Evolutionary conservation across 2,113 vertebrate genomes (phyloP).

Genomic region (Xerus inauris): DNA sequence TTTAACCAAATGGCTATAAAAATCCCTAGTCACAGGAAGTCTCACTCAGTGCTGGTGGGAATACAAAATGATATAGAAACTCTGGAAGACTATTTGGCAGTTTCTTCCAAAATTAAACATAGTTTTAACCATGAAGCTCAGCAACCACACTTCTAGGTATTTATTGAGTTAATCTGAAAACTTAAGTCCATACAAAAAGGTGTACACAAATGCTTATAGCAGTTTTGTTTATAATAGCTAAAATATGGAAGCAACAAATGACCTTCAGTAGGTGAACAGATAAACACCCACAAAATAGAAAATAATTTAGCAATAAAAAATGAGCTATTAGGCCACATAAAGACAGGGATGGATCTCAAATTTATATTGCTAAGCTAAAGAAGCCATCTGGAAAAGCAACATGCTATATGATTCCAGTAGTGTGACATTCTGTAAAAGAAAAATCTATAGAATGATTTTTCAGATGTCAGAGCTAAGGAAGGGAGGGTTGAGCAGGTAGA

Average conservation of each 20-base stretch:
- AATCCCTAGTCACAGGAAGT: not conserved
- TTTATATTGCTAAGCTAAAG: not conserved
- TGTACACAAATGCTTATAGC: not conserved
- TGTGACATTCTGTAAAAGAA: not conserved
- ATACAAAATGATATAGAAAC: not conserved
- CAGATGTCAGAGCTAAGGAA: not conserved
- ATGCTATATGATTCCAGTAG: not conserved
- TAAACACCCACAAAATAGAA: not conserved
- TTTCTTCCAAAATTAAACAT: not conserved
- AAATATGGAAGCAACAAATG: not conserved
- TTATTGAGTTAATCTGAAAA: not conserved
- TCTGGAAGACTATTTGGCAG: not conserved
- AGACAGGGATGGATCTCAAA: not conserved
- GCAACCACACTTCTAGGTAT: not conserved
- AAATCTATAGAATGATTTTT: not conserved
- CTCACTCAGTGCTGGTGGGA: not conserved
- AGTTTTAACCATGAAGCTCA: not conserved
- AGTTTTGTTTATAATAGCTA: not conserved
- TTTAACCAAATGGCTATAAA: not conserved
- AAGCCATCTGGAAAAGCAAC: not conserved
- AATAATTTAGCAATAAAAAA: not conserved
- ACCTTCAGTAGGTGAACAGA: not conserved
- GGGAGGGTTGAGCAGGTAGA: not conserved
- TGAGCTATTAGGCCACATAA: not conserved
- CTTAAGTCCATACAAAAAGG: not conserved